Conservation (phyloP, 2,888 invertebrate genomes). For the Chrysodeixis includens region DNA sequence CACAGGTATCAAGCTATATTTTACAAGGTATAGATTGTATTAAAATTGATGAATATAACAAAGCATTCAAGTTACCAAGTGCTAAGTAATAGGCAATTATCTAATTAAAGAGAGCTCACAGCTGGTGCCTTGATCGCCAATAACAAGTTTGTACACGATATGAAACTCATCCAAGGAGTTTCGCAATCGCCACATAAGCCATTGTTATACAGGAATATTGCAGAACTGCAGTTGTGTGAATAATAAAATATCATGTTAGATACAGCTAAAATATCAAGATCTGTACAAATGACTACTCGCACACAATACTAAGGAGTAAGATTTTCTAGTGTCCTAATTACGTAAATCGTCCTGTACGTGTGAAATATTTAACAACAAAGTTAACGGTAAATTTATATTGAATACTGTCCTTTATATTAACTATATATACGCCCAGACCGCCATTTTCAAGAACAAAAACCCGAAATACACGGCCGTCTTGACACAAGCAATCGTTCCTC, state of each 20-base stretch:
- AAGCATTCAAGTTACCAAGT: background rate
- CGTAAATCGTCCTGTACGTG: slow-evolving; percentile 47
- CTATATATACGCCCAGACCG: slow-evolving; percentile 76
- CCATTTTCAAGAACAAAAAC: slow-evolving; percentile 79
- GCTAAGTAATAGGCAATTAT: background rate
- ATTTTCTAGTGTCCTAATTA: slow-evolving; percentile 53
- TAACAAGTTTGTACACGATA: slow-evolving; percentile 11
- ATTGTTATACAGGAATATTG: slow-evolving; percentile 45
- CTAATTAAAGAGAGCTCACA: slow-evolving; percentile 23
- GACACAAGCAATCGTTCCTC: slow-evolving; percentile 65
- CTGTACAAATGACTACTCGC: slow-evolving; percentile 54
- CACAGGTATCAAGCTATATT: no score
- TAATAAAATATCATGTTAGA: slow-evolving; percentile 27
- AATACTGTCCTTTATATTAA: slow-evolving; percentile 34
- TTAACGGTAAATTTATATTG: slow-evolving; percentile 19
- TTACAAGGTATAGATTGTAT: no score
- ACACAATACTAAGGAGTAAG: slow-evolving; percentile 42
- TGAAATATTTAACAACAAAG: slow-evolving; percentile 1
- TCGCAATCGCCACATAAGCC: slow-evolving; percentile 32
- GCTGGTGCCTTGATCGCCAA: slow-evolving; percentile 26
- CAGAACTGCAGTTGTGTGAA: slow-evolving; percentile 38
- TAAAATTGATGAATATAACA: background rate
- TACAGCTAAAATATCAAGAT: slow-evolving; percentile 38
- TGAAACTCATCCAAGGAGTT: slow-evolving; percentile 30
- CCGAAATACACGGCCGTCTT: slow-evolving; percentile 76